These are phyloP conservation scores for Matsumyia berberina DNA, from an alignment of 2,888 invertebrate genomes.

Conservation along the genomic window DNA sequence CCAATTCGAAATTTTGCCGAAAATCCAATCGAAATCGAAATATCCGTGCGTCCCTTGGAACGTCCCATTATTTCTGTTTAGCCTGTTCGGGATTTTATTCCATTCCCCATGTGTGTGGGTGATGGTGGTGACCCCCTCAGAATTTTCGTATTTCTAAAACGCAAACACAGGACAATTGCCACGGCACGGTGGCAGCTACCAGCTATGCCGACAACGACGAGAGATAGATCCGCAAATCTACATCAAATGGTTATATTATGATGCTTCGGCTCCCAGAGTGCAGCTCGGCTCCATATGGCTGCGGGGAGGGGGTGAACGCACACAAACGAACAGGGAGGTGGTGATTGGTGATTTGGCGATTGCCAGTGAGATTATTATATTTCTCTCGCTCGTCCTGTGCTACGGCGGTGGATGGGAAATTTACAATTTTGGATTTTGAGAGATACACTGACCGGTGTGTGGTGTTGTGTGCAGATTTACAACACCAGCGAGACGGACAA, in stretches of 20 bases:
- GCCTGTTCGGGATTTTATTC: slow-evolving; percentile 65
- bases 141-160: slow-evolving; percentile 49
- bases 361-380: slow-evolving; percentile 70
- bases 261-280: slow-evolving; percentile 48
- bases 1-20: slow-evolving; percentile 71
- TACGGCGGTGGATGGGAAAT: slow-evolving; percentile 30
- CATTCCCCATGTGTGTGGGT: slow-evolving; percentile 6
- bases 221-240: slow-evolving; percentile 75
- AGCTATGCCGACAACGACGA: slow-evolving; percentile 28
- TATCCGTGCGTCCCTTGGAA: slow-evolving; percentile 70
- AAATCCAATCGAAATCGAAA: slow-evolving; percentile 75
- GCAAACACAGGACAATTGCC: slow-evolving; percentile 67
- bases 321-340: slow-evolving; percentile 55
- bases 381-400: slow-evolving; percentile 29
- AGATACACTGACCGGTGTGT: slow-evolving; percentile 49
- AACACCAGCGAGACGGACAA: slow-evolving; percentile 63
- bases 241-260: slow-evolving; percentile 76
- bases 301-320: not conserved
- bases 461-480: slow-evolving; percentile 68
- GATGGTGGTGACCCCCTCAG: not conserved
- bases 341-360: slow-evolving; percentile 73
- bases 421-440: slow-evolving; percentile 61
- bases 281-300: slow-evolving; percentile 45
- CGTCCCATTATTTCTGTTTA: slow-evolving; percentile 74
- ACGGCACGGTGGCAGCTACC: slow-evolving; percentile 32